Base-by-base conservation (phyloP, 2,797 vertebrate genomes). In the Sebastes itinus region DNA sequence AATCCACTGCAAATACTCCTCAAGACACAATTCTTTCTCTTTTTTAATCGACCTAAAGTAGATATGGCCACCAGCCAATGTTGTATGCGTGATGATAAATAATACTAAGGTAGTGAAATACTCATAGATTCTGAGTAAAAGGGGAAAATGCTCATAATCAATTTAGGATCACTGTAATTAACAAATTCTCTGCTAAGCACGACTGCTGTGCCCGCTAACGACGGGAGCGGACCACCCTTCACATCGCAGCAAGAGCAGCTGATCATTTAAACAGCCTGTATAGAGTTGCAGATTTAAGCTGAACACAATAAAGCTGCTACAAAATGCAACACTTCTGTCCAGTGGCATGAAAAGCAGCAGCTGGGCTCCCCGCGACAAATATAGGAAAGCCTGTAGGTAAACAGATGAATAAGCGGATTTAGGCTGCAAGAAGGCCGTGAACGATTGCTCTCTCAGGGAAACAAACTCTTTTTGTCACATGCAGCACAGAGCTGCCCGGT, bases 381-480 rank as follows among this genome's bases (percentile, higher is more conserved):
- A 85, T 75, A 89, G 83, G 83, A 86, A 73, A 79, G 88, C 81
- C 77, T 85, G 69, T 69, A 88, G 89, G 87, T 91, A 91, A 92
- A 91, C 80, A 86, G 82, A 91, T 78, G 86, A 91, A 92, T 90
- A 91, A 90, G 88, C 76, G 68, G 88, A 88, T 92, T 92, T 85
- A 80, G 71, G 83, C 83, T 80, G 80, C 85, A 78, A 86, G 75
- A 69, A 75, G 86, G 78, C 83, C 18, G 56, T 90, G 86, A 93
- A 85, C 87, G 83, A 91, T 91, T 89, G 81, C 78, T 82, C 89
- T 92, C 77, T 82, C 56, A 54, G 83, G 78, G 85, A 87, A 88
- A 80, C 74, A 75, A 89, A 88, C 84, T 92, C 61, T 88, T 87
- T 89, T 81, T 84, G 91, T 85, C 82, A 88, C 81, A 78, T 81